Percentiles rank a stretch among this genome's conserved stretches.
These are phyloP conservation scores for Linyphia triangularis DNA, from an alignment of 2,888 invertebrate species.

Conservation along the genomic window DNA sequence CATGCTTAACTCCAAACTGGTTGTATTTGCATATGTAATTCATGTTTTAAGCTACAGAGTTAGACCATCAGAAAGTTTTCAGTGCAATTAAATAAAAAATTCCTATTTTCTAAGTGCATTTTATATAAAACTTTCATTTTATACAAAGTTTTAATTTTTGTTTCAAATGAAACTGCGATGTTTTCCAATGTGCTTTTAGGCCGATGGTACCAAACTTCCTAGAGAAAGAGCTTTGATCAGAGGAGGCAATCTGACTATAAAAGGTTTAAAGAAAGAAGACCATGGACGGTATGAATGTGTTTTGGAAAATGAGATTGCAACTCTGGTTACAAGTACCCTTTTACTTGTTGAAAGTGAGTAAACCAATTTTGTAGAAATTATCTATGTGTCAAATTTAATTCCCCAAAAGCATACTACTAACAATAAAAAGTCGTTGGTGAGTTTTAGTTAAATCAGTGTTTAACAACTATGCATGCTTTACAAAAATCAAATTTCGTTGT, in stretches of 20 bases:
- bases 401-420: no score
- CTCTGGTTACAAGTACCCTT: slow-evolving; percentile 88
- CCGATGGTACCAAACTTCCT: slow-evolving; percentile 76
- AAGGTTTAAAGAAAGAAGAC: slow-evolving; percentile 90
- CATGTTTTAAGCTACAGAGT: no score
- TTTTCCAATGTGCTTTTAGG: slow-evolving; percentile 55
- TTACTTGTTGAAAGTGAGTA: slow-evolving; percentile 80
- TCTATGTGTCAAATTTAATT: not conserved
- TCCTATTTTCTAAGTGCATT: no score
- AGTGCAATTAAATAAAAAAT: no score
- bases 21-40: no score
- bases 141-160: no score
- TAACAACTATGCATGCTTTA: not conserved
- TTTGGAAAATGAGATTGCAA: slow-evolving; percentile 96
- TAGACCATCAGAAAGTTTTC: no score
- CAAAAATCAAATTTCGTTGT: no score
- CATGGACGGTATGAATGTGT: slow-evolving; percentile 98
- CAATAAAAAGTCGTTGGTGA: no score
- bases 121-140: no score
- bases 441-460: no score
- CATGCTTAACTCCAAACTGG: no score
- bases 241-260: slow-evolving; percentile 95
- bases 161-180: not conserved
- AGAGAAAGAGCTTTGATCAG: slow-evolving; percentile 80
- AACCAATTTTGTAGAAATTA: not conserved